Evolutionary conservation across 2,888 invertebrate species (phyloP), one percentile per base, ranked within the genome.

Genomic region (Acronicta alni): DNA sequence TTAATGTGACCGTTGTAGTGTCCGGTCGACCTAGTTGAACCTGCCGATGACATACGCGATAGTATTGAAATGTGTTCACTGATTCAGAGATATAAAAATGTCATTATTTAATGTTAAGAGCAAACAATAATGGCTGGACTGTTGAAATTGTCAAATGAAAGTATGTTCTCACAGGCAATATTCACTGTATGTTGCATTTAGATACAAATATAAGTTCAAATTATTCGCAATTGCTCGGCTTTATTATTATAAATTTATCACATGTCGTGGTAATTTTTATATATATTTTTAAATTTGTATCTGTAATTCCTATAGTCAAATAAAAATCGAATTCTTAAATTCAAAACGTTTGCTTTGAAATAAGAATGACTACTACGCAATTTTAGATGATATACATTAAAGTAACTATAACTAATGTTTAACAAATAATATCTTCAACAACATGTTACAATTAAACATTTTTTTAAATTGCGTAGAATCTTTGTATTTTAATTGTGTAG

Each of bases 21-120:
- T 92, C 91, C 92, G 92, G 90, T 88, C 91, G 92, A 91, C 92
- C 92, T 82, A 92, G 86, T 85, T 91, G 83, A 59, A 77, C 57
- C 71, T 70, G 67, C 67, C 77, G 92, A 92, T 92, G 89, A 87
- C 89, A 90, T 77, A 76, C 58, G 72, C 70, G 92, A 93, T 92
- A 90, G 81, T 81, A 88, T 91, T 87, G 82, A 90, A 83, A 76
- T 80, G 80, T 81, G 72, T 65, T 77, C 77, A 77, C 77, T 72
- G 68, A 77, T 77, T 67, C 45, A 32, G 46, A 68, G 71, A 72
- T 73, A 72, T 57, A 60, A 76, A 73, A 68, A 58, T 51, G 55
- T 39, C 62, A 74, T 74, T 68, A 74, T 75, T 67, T 69, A 30
- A 51, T 57, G 58, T 61, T 47, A 16, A 41, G 45, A 39, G 49